Percentiles rank a stretch among this genome's conserved stretches.
These are phyloP conservation scores for Megalopta genalis DNA, from an alignment of 1,140 invertebrate genomes.

Conservation along the genomic window DNA sequence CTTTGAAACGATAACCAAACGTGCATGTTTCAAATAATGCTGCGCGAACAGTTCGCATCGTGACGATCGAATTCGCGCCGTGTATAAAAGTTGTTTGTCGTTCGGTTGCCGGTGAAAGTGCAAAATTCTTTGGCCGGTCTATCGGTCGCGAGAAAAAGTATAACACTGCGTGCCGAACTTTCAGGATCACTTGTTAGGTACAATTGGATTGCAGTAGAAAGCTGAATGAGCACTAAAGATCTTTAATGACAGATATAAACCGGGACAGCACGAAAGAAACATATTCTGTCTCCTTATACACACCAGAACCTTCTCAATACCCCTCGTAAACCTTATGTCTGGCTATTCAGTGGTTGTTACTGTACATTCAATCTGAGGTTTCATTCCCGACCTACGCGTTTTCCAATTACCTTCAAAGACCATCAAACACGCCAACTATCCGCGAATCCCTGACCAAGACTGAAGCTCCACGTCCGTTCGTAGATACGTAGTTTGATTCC, in stretches of 20 bases:
- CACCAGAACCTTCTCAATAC: not conserved
- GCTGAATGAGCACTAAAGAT: not conserved
- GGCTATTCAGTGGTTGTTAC: conserved; percentile 3
- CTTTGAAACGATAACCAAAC: too few species aligned
- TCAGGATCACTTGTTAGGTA: not conserved
- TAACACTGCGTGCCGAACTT: too few species aligned
- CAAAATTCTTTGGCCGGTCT: too few species aligned
- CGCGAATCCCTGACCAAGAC: not conserved
- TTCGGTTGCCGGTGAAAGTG: too few species aligned
- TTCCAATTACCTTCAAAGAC: not conserved
- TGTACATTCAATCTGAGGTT: conserved; percentile 2
- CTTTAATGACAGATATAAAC: not conserved
- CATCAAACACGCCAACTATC: not conserved
- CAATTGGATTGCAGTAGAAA: not conserved
- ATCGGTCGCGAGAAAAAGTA: too few species aligned
- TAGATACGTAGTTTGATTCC: conserved; percentile 8
- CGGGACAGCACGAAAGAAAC: not conserved
- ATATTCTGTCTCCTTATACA: not conserved
- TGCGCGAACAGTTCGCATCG: too few species aligned
- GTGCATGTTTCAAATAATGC: too few species aligned
- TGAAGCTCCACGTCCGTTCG: not conserved
- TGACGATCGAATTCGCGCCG: too few species aligned
- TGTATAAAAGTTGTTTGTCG: too few species aligned
- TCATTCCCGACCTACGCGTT: not conserved
- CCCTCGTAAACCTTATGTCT: not conserved